Evolutionary conservation across 2,797 vertebrate genomes (phyloP).

Genomic region (Eulemur rubriventer): DNA sequence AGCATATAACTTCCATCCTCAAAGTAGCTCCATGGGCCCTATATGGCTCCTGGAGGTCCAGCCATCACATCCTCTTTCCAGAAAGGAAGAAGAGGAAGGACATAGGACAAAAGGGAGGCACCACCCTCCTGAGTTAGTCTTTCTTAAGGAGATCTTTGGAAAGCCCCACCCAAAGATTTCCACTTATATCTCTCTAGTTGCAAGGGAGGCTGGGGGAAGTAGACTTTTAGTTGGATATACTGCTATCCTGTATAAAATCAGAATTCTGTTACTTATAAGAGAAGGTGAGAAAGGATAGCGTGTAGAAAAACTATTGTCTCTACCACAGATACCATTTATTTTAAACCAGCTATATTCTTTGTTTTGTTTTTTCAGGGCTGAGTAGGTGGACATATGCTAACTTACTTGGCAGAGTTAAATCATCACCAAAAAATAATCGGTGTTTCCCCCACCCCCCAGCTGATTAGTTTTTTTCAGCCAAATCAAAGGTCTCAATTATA

Average conservation of each 20-base stretch:
- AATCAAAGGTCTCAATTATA: not conserved
- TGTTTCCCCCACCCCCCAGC: not conserved
- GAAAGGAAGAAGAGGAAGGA: not conserved
- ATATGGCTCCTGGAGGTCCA: not conserved
- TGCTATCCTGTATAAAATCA: not conserved
- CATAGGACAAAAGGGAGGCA: not conserved
- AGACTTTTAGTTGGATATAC: not conserved
- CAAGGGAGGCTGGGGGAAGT: not conserved
- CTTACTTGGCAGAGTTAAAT: not conserved
- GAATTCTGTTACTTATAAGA: not conserved
- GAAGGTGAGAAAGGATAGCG: not conserved
- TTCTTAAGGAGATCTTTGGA: not conserved
- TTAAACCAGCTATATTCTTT: not conserved
- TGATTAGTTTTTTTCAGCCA: not conserved
- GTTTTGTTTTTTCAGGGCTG: conserved; percentile 2
- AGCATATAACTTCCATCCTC: not conserved
- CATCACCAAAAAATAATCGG: not conserved
- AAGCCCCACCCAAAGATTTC: not conserved
- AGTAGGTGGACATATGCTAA: not conserved
- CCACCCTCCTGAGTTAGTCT: not conserved
- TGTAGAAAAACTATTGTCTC: not conserved
- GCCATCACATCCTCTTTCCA: not conserved
- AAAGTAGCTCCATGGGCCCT: not conserved
- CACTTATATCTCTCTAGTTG: not conserved
- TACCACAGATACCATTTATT: not conserved